Evolutionary conservation across 2,797 vertebrate genomes (phyloP), one percentile per base, ranked within the genome.

Genomic region (Peromyscus melanophrys): DNA sequence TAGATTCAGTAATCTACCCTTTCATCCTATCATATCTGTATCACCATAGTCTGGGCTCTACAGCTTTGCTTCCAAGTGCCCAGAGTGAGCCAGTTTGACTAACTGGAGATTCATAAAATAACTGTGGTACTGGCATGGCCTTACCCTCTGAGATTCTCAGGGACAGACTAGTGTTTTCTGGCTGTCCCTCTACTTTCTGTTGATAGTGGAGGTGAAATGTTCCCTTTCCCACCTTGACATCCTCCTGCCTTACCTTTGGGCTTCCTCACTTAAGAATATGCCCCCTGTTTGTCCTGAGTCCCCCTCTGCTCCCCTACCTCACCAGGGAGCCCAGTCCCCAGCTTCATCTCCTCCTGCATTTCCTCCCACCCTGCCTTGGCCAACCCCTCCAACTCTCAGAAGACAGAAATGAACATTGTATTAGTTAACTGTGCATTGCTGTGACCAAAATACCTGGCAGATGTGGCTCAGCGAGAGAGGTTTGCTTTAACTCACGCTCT

Each of bases 331-430:
- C 43, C 59, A 3, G 8, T 9, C 52, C 57, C 29, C 4, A 43
- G 83, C 75, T 27, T 76, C 59, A 17, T 1, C 2, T 17, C 65
- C 61, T 61, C 80, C 11, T 13, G 61, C 23, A 71, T 49, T 89
- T 31, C n/a, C 19, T 1, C n/a, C 25, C 11, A 0, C 40, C 17
- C 34, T 11, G 8, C 0, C 2, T 16, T n/a, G n/a, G 31, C 71
- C 16, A 52, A 0, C 1, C 16, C 46, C 17, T 86, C 75, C 19
- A 7, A 9, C 14, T 65, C 84, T 87, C n/a, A 8, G 55, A 75
- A 59, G 27, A 43, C 17, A 14, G 27, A 89, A 76, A 23, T 59
- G 37, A 40, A 21, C 69, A 34, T 40, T 73, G 6, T 31, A 40
- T 75, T 43, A 40, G n/a, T 57, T 59, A 82, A 27, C 25, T 43